Evolutionary conservation across 2,888 invertebrate species (phyloP).

Genomic region (Hirtodrosophila cameraria): DNA sequence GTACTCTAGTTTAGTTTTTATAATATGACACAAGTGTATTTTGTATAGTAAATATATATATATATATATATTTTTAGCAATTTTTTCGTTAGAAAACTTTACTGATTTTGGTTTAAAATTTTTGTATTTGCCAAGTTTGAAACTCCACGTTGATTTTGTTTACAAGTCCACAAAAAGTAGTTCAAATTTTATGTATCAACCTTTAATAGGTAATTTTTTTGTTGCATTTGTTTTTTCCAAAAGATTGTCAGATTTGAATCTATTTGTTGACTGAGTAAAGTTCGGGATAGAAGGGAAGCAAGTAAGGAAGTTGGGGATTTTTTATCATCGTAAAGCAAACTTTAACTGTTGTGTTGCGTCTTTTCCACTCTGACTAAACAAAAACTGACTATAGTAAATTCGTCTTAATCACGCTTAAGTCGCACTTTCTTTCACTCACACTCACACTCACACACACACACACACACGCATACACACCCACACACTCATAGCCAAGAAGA

Average conservation of each 20-base stretch:
- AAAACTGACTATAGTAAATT: conserved; percentile 73
- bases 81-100: conserved; percentile 21
- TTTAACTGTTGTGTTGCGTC: conserved; percentile 37
- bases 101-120: conserved; percentile 11
- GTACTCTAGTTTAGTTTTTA: conserved; percentile 42
- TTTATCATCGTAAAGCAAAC: conserved; percentile 16
- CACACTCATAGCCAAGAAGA: conserved; percentile 43
- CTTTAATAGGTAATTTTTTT: neutral
- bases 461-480: conserved; percentile 12
- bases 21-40: conserved; percentile 45
- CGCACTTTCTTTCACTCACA: conserved; percentile 29
- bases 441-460: conserved; percentile 13
- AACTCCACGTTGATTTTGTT: conserved; percentile 56
- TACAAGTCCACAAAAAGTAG: conserved; percentile 31
- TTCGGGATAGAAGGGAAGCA: neutral
- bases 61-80: conserved; percentile 17
- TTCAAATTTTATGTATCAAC: conserved; percentile 1
- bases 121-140: conserved; percentile 54
- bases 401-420: conserved; percentile 74
- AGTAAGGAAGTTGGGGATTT: conserved; percentile 13
- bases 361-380: conserved; percentile 39
- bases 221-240: conserved; percentile 24
- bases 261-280: conserved; percentile 9
- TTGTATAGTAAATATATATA: conserved; percentile 30
- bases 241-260: conserved; percentile 62